Evolutionary conservation across 2,797 vertebrate species (phyloP), one percentile per base, ranked within the genome.

Genomic region (Zalophus californianus): DNA sequence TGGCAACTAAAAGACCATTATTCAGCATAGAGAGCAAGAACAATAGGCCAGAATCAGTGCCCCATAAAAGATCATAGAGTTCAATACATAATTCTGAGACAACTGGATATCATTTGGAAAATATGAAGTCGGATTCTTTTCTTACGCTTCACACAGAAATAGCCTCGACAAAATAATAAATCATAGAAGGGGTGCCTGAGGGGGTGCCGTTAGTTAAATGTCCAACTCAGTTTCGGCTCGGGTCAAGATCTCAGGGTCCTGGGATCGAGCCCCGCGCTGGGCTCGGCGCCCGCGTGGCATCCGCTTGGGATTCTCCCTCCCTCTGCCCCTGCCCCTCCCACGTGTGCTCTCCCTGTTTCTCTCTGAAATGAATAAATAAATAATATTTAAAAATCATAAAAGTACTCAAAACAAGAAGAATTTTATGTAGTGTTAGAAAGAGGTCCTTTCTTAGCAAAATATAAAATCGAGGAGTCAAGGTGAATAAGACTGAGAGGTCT

Each of bases 31-130:
- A 23, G 29, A 41, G 25, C 15, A 10, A 14, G 54, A 73, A 14
- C 29, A 3, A n/a, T 0, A 4, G 50, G 0, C 25, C 87, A 0
- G 32, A 12, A 21, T 0, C 27, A 29, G 15, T 1, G 15, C 44
- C 27, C 20, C n/a, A 7, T 50, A 3, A n/a, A 7, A 25, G 68
- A 13, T 72, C 35, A 14, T 62, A 6, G 41, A 18, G 21, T 50
- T 52, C 9, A 7, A 0, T 6, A 4, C 29, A n/a, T 4, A 15
- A 41, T 41, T 10, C 11, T n/a, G 75, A 13, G 27, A 18, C 18
- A 11, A 16, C 3, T 56, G n/a, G 62, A 2, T 25, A 44, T 35
- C 44, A 2, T 44, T 78, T 1, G 0, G 60, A 78, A 96, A 78
- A 14, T 15, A 21, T 14, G 25, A 58, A 68, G 32, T 41, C 27